Base-by-base conservation (phyloP, 1,140 invertebrate species). In the Listronotus bonariensis region DNA sequence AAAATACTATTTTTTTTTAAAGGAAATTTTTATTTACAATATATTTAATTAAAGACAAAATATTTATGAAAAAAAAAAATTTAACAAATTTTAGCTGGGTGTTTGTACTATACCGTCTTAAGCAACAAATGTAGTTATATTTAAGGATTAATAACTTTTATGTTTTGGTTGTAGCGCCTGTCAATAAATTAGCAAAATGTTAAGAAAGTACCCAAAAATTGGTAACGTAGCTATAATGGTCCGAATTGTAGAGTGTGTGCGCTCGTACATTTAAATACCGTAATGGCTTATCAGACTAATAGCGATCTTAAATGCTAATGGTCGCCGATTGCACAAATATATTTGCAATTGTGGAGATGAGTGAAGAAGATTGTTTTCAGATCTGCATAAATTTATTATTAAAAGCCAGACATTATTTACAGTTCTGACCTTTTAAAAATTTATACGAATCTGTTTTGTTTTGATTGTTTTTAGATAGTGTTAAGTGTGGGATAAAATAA, bases 241-340 rank as follows among this genome's bases (percentile, higher is more conserved):
- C 43, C 18, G 46, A 51, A 26, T 8, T 51, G 17, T 42, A 49
- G 18, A 31, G 34, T 51, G 34, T 51, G 45, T 51, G 46, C 18
- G 45, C 38, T 40, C 41, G 32, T 62, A 62, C 51, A 54, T 62
- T 62, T 62, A 53, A 63, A 63, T 63, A 55, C 60, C 51, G 52
- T 46, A 63, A 55, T 43, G 31, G 51, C 51, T 55, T 63, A 62
- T 62, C 59, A 48, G 26, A 42, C 49, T 55, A 63, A 55, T 46
- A 63, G 52, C 60, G 43, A 63, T 63, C 60, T 63, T 55, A 63
- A 63, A 63, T 63, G 60, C 51, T 63, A 63, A 63, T 63, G 60
- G 59, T 48, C 52, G 60, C 38, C 60, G 60, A 63, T 63, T 63
- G 60, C 60, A 63, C 60, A 63, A 63, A 55, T 63, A 63, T 55